phyloP scores from a whole-genome alignment of 2,888 invertebrate species.

The Drosophila sordidula region DNA sequence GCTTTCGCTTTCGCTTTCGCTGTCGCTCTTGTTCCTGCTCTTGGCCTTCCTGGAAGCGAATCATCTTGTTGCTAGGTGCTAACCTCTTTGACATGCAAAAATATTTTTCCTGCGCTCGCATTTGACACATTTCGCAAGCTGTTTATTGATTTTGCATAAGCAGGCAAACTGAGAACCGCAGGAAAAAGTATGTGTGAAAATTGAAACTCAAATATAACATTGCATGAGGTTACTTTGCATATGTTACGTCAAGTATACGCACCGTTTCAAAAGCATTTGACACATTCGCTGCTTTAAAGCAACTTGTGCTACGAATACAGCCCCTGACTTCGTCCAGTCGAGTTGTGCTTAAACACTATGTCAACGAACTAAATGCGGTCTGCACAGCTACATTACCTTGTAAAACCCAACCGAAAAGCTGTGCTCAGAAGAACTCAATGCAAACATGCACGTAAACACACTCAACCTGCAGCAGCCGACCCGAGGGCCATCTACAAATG shows the following conservation, averaged over 20 bases:
- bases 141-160: slow-evolving; percentile 71
- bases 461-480: slow-evolving; percentile 22
- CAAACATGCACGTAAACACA: slow-evolving; percentile 42
- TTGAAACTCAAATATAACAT: slow-evolving; percentile 53
- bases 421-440: slow-evolving; percentile 12
- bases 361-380: slow-evolving; percentile 36
- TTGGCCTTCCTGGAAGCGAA: slow-evolving; percentile 20
- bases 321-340: background rate
- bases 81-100: slow-evolving; percentile 68
- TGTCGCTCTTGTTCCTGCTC: slow-evolving; percentile 2
- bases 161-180: slow-evolving; percentile 17
- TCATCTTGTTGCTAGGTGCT: slow-evolving; percentile 58
- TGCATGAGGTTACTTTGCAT: slow-evolving; percentile 48
- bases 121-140: slow-evolving; percentile 34
- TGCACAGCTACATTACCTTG: slow-evolving; percentile 2
- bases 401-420: slow-evolving; percentile 7
- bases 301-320: background rate
- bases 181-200: slow-evolving; percentile 24
- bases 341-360: slow-evolving; percentile 19
- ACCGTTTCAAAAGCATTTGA: slow-evolving; percentile 8
- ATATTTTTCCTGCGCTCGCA: slow-evolving; percentile 42
- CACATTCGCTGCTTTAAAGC: background rate
- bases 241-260: slow-evolving; percentile 36
- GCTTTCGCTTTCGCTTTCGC: slow-evolving; percentile 2
- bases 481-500: slow-evolving; percentile 51